Evolutionary conservation across 2,888 invertebrate species (phyloP).

Genomic region (Lapara coniferarum): DNA sequence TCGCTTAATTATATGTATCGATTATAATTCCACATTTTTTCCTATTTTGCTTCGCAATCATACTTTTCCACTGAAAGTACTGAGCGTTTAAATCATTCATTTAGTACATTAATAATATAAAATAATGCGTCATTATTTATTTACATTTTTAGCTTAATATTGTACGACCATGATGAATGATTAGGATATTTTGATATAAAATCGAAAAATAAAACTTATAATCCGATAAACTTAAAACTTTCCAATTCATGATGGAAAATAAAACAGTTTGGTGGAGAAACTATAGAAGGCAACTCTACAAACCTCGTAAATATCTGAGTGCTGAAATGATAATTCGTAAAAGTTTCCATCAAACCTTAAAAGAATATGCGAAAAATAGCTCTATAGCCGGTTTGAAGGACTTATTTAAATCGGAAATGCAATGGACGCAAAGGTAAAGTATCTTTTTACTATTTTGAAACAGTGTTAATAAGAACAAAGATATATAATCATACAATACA

Average conservation of each 20-base stretch:
- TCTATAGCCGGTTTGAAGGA: constrained; percentile 56
- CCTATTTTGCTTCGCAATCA: not conserved
- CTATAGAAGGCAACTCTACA: not conserved
- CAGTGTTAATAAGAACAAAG: too few species aligned
- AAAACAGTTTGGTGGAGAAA: not conserved
- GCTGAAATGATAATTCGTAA: constrained; percentile 60
- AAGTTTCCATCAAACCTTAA: constrained; percentile 54
- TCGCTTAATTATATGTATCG: not conserved
- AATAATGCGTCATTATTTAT: not conserved
- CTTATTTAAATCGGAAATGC: constrained; percentile 43
- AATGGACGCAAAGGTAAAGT: constrained; percentile 48
- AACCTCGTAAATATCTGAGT: not conserved
- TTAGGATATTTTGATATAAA: too few species aligned
- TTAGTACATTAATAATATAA: not conserved
- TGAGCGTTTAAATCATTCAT: not conserved
- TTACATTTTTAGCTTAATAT: not conserved
- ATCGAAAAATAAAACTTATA: too few species aligned
- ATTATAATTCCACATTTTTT: constrained; percentile 2
- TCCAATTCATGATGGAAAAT: not conserved
- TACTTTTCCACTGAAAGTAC: not conserved
- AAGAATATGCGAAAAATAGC: constrained; percentile 56
- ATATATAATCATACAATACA: too few species aligned
- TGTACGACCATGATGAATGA: too few species aligned
- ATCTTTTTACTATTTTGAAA: not conserved
- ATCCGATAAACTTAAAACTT: not conserved